phyloP scores from a whole-genome alignment of 2,888 invertebrate genomes.

The Tachina fera region DNA sequence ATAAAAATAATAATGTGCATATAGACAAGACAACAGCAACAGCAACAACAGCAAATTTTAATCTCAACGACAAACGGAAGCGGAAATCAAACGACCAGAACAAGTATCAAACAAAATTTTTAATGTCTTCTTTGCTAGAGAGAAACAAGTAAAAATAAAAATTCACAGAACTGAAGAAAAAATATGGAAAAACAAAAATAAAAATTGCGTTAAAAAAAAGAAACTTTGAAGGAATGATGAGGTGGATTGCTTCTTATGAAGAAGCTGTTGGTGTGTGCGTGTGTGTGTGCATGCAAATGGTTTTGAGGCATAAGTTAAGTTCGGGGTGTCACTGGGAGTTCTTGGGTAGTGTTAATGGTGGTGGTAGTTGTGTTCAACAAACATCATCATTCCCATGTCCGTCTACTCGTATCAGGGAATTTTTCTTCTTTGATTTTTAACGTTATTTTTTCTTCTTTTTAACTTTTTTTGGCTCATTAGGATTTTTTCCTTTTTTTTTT shows the following conservation, averaged over 20 bases:
- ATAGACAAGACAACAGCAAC: constrained; percentile 75
- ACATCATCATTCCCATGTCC: constrained; percentile 57
- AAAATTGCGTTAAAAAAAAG: constrained; percentile 63
- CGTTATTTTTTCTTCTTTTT: constrained; percentile 76
- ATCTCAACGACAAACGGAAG: constrained; percentile 82
- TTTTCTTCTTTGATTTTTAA: constrained; percentile 74
- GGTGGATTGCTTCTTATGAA: constrained; percentile 12
- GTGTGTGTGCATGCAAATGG: constrained; percentile 45
- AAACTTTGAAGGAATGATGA: constrained; percentile 20
- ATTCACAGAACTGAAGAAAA: constrained; percentile 3
- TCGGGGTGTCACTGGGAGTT: constrained; percentile 59
- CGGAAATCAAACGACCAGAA: constrained; percentile 82
- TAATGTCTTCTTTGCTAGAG: constrained; percentile 75
- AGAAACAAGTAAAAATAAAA: constrained; percentile 27
- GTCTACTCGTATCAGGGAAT: constrained; percentile 44
- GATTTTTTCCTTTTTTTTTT: constrained; percentile 68
- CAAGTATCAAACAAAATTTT: constrained; percentile 76
- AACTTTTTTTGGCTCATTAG: constrained; percentile 78
- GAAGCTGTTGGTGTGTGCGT: constrained; percentile 23
- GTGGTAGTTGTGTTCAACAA: constrained; percentile 41
- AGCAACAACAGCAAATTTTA: constrained; percentile 76
- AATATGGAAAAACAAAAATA: constrained; percentile 60
- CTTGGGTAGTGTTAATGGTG: constrained; percentile 45
- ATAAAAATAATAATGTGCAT: constrained; percentile 74
- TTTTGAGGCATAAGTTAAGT: constrained; percentile 48